These are phyloP conservation scores for Alaudala cheleensis DNA, from an alignment of 2,113 vertebrate species.

Conservation along the genomic window DNA sequence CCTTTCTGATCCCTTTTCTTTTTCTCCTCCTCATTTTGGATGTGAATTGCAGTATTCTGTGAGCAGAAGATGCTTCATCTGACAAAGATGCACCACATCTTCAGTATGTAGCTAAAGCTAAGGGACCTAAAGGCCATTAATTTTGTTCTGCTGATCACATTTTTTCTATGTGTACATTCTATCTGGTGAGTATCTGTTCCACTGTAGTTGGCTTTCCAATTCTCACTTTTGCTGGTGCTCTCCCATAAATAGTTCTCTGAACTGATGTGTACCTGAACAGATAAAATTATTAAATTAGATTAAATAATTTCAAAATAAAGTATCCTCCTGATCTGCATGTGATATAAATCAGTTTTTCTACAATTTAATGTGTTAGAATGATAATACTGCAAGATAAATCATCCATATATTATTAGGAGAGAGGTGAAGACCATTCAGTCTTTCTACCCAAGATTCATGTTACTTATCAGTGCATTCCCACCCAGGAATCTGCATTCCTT, in stretches of 20 bases:
- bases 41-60: not conserved
- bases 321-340: not conserved
- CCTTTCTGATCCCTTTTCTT: not conserved
- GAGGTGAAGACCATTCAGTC: not conserved
- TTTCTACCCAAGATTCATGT: not conserved
- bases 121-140: not conserved
- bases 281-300: not conserved
- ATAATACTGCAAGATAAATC: not conserved
- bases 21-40: not conserved
- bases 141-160: not conserved
- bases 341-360: not conserved
- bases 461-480: not conserved
- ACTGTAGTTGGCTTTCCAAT: not conserved
- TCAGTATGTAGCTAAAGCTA: not conserved
- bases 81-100: not conserved
- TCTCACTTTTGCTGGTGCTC: not conserved
- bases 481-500: not conserved
- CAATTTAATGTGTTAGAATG: not conserved
- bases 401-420: not conserved
- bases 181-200: not conserved
- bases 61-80: not conserved
- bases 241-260: not conserved
- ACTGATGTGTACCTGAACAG: not conserved
- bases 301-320: not conserved
- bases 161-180: not conserved